Base-by-base conservation (phyloP, 1,140 invertebrate genomes). In the Eurosta solidaginis region DNA sequence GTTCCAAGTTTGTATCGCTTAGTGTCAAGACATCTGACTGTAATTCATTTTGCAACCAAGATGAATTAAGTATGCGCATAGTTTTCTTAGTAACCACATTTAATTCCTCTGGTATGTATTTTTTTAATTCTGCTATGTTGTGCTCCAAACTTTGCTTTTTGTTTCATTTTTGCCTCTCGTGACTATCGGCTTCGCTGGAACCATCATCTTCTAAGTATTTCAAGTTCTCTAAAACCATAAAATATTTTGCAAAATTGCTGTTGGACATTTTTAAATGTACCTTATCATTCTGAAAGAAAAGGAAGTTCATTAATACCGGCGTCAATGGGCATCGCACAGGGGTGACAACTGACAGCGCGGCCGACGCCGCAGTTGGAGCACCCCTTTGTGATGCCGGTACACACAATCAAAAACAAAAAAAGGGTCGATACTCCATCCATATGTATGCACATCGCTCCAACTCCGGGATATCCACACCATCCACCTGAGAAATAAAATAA, bases 111-210 rank as follows among this genome's bases (percentile, higher is more conserved):
- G 73, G n/a, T 49, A 73, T 76, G 17, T 22, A 76, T 27, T 75
- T 73, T 10, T 80, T 76, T 63, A 78, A 49, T 76, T 49, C 10
- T 40, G 25, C 7, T 33, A 78, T 29, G 45, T 78, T 78, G n/a
- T 10, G 25, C 25, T 78, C 10, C 45, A 78, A 42, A 45, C 59
- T 42, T 10, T 68, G 59, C 14, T 74, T 36, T 14, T 12, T 1
- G 2, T 40, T 9, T 17, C 27, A 9, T 25, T 17, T 25, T 76
- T 50, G 10, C 25, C 10, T 20, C 25, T 47, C 52, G 25, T 33
- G 7, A 4, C 20, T 29, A 33, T 17, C 7, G 5, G 33, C n/a
- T n/a, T n/a, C n/a, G n/a, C n/a, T n/a, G n/a, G n/a, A n/a, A n/a
- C n/a, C 68, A 9, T 74, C 77, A 7, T 68, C 42, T 14, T 68